Evolutionary conservation across 2,113 vertebrate species (phyloP).

Genomic region (Hemibates koningsi): DNA sequence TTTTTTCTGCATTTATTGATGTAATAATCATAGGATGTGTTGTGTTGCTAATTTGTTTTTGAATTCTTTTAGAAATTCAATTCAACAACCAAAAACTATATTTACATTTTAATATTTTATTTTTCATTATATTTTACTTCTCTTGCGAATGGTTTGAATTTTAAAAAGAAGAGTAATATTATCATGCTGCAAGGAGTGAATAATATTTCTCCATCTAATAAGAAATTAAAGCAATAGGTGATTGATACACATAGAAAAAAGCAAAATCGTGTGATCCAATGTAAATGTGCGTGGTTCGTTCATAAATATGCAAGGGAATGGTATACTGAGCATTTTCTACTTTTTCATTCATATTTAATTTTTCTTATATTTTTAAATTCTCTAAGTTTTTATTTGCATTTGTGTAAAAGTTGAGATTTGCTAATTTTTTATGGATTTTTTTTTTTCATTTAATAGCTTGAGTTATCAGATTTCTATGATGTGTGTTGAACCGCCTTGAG

Average conservation of each 20-base stretch:
- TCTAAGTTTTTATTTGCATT: rapidly evolving
- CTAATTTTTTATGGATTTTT: not conserved
- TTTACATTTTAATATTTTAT: not conserved
- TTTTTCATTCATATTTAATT: rapidly evolving
- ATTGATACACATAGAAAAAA: rapidly evolving
- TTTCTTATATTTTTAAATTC: not conserved
- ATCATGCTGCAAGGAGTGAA: not conserved
- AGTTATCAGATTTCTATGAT: too few relatives aligned
- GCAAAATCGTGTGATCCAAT: rapidly evolving
- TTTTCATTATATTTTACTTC: not conserved
- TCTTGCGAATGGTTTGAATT: rapidly evolving
- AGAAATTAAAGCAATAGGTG: rapidly evolving
- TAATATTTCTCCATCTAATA: not conserved
- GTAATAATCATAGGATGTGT: rapidly evolving
- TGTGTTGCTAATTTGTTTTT: not conserved
- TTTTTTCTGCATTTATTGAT: not conserved
- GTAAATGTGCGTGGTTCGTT: rapidly evolving
- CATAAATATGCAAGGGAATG: rapidly evolving
- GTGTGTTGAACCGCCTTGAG: too few relatives aligned
- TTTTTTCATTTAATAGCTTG: too few relatives aligned
- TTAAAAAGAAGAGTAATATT: not conserved
- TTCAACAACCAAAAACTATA: not conserved
- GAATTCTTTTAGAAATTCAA: not conserved
- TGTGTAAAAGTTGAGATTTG: rapidly evolving
- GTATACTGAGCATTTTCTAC: rapidly evolving